A percentile compares a stretch with the other conserved stretches of the same genome.
phyloP scores from a whole-genome alignment of 2,113 vertebrate species.

The Zingel zingel region DNA sequence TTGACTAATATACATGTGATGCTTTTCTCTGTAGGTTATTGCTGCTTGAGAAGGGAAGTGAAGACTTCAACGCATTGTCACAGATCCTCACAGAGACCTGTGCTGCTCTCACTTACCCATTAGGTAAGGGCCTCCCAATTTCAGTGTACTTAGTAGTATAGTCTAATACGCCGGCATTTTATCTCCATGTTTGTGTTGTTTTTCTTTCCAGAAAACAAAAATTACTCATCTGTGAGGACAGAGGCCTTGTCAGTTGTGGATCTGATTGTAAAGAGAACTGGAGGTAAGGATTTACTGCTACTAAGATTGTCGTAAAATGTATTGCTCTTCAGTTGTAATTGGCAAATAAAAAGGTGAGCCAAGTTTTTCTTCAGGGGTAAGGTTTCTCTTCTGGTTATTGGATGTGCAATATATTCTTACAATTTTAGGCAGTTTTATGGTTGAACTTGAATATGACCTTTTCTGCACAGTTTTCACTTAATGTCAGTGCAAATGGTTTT shows the following conservation, averaged over 20 bases:
- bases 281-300: constrained; percentile 84
- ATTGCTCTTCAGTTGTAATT: neutral
- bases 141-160: neutral
- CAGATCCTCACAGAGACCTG: constrained; percentile 93
- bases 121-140: constrained; percentile 65
- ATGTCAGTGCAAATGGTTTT: too few species aligned
- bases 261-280: constrained; percentile 90
- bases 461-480: too few species aligned
- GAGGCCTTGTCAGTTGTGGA: constrained; percentile 95
- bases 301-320: neutral
- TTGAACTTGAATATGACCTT: too few species aligned
- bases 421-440: too few species aligned
- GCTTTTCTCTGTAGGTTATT: constrained; percentile 84
- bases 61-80: constrained; percentile 85
- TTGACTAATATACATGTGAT: neutral
- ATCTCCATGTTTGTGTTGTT: neutral
- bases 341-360: neutral
- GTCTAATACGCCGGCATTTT: neutral
- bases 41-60: constrained; percentile 89
- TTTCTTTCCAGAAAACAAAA: constrained; percentile 92
- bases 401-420: too few species aligned
- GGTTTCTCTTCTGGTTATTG: neutral
- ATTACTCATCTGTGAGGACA: constrained; percentile 95
- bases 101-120: constrained; percentile 90
- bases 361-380: neutral